Conservation (phyloP, 1,140 invertebrate genomes). For the Stegodyphus mimosarum region DNA sequence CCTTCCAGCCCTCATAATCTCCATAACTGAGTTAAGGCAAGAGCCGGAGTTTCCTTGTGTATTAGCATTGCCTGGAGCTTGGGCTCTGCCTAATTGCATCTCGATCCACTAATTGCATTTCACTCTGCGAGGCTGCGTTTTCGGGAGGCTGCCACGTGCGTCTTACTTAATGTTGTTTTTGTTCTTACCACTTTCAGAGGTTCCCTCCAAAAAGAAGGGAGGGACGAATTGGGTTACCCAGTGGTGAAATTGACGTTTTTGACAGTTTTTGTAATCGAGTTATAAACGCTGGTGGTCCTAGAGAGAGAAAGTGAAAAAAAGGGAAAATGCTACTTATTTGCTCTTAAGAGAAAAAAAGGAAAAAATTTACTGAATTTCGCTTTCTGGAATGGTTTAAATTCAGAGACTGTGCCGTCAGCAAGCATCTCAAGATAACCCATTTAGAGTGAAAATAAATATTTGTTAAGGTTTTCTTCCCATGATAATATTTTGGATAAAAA, state of each 20-base stretch:
- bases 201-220: not conserved
- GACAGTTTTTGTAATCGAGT: conserved; percentile 26
- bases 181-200: no score
- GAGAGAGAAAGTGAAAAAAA: not conserved
- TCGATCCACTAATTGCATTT: conserved; percentile 33
- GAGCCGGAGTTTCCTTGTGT: conserved; percentile 8
- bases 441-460: no score
- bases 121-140: not conserved
- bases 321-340: not conserved
- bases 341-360: not conserved
- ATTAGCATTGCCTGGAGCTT: conserved; percentile 15
- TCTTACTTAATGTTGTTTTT: conserved; percentile 11
- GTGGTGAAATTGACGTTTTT: conserved; percentile 33
- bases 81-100: conserved; percentile 23
- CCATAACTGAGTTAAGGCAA: conserved; percentile 19
- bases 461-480: no score
- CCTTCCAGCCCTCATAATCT: conserved; percentile 11
- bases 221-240: not conserved
- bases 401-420: no score
- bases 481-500: no score
- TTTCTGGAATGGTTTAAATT: no score
- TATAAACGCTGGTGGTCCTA: not conserved
- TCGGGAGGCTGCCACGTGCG: not conserved
- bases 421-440: no score
- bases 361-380: no score